These are phyloP conservation scores for Melipona bicolor DNA, from an alignment of 2,888 invertebrate genomes.

Conservation along the genomic window DNA sequence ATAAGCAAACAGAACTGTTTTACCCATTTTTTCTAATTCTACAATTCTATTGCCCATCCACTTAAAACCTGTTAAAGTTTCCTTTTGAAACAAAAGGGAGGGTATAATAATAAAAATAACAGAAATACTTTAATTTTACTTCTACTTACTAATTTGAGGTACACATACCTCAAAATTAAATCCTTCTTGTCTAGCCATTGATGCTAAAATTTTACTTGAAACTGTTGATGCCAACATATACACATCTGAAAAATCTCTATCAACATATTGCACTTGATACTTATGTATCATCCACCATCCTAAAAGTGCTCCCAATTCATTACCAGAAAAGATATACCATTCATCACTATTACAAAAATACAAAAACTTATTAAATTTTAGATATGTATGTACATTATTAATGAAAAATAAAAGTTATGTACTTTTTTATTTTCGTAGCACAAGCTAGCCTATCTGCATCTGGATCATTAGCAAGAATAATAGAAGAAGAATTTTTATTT, in stretches of 20 bases:
- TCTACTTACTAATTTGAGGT: no score
- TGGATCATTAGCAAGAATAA: constrained; percentile 98
- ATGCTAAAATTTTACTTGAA: constrained; percentile 95
- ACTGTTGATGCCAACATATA: constrained; percentile 97
- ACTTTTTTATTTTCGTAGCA: constrained; percentile 92
- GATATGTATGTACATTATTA: background rate
- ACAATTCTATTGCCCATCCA: constrained; percentile 98
- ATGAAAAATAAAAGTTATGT: constrained; percentile 57
- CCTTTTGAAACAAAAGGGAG: constrained; percentile 82
- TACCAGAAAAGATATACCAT: constrained; percentile 97
- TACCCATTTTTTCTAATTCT: constrained; percentile 89
- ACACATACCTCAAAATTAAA: constrained; percentile 87
- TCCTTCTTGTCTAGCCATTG: constrained; percentile 92
- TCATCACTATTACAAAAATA: constrained; percentile 85
- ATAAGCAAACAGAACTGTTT: constrained; percentile 95
- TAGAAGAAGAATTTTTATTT: constrained; percentile 87
- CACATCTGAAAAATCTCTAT: constrained; percentile 86
- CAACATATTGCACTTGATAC: constrained; percentile 85
- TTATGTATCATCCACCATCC: constrained; percentile 96
- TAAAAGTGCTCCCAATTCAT: constrained; percentile 96
- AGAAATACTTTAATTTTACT: constrained; percentile 3
- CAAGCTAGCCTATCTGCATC: constrained; percentile 94
- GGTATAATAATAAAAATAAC: background rate
- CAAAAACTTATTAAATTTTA: background rate
- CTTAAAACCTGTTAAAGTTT: constrained; percentile 99